These are phyloP conservation scores for Drosophila trapezifrons DNA, from an alignment of 1,140 invertebrate genomes.

Conservation along the genomic window DNA sequence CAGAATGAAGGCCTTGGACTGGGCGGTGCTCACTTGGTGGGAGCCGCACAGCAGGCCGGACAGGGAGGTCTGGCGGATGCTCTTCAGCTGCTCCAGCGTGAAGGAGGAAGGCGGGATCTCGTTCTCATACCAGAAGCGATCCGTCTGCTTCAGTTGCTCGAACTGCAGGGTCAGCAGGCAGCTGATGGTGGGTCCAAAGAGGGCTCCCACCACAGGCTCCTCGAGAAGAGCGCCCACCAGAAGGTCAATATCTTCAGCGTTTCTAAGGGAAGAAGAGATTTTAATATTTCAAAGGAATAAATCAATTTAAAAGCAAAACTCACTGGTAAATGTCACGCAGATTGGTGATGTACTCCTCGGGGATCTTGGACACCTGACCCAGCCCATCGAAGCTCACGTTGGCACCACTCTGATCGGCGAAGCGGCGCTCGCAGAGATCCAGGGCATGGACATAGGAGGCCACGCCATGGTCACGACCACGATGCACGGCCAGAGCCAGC, in stretches of 20 bases:
- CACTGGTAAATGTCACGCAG: constrained; percentile 80
- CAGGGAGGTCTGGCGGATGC: constrained; percentile 84
- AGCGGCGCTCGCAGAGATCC: constrained; percentile 86
- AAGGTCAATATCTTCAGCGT: constrained; percentile 93
- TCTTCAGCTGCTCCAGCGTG: constrained; percentile 90
- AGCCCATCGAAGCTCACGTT: constrained; percentile 76
- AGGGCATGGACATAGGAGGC: constrained; percentile 90
- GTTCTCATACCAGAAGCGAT: constrained; percentile 98
- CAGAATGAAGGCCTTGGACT: constrained; percentile 94
- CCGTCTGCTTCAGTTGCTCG: constrained; percentile 90
- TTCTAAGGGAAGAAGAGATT: constrained; percentile 82
- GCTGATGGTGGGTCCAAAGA: constrained; percentile 94
- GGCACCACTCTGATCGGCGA: constrained; percentile 81
- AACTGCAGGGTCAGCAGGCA: constrained; percentile 94
- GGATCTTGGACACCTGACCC: constrained; percentile 60
- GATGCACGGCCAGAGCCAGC: constrained; percentile 86
- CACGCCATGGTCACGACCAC: constrained; percentile 95
- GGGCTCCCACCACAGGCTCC: constrained; percentile 90
- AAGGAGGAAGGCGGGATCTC: constrained; percentile 95
- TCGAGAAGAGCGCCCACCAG: constrained; percentile 94
- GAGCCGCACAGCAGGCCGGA: constrained; percentile 84
- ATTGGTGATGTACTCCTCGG: constrained; percentile 79
- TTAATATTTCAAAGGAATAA: not conserved
- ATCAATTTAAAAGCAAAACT: constrained; percentile 18
- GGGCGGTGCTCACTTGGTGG: constrained; percentile 86